Evolutionary conservation across 1,140 invertebrate genomes (phyloP), one percentile per base, ranked within the genome.

Genomic region (Eueides isabella): DNA sequence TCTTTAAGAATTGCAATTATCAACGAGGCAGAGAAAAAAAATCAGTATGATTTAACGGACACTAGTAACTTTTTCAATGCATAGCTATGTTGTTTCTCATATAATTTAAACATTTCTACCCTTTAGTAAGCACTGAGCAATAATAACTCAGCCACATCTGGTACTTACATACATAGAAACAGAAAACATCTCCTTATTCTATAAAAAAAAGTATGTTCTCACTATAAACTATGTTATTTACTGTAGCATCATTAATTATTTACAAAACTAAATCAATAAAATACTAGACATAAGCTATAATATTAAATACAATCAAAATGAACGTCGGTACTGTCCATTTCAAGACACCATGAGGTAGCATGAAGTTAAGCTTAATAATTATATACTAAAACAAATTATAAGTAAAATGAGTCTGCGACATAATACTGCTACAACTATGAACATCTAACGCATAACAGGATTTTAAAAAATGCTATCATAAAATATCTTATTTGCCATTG

Each of bases 391-490:
- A 48, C 77, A 81, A 31, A 68, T 48, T 26, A 68, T 31, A 55
- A 55, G 30, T 7, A 68, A 26, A 28, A 55, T 55, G 67, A 69
- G 74, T 80, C 77, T 69, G 82, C 76, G 72, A 71, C 84, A 86
- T 89, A 91, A 91, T 91, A 90, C 90, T 92, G 90, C 85, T 90
- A 89, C 86, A 83, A 74, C 84, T 89, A 87, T 79, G 71, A n/a
- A 83, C 76, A 76, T 33, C 61, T 75, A 82, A 61, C 12, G 31
- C 23, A 26, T 23, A 55, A 55, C 0, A 23, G 44, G 44, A 55
- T 19, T 55, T 55, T 23, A 38, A 55, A 55, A 55, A 55, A 23
- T 5, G 9, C 23, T 55, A 55, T 55, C 5, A 26, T 26, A 55
- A 23, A 55, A 2, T 26, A 44, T 44, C n/a, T n/a, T 19, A 19